Evolutionary conservation across 2,797 vertebrate species (phyloP).

Genomic region (Graptemys geographica): DNA sequence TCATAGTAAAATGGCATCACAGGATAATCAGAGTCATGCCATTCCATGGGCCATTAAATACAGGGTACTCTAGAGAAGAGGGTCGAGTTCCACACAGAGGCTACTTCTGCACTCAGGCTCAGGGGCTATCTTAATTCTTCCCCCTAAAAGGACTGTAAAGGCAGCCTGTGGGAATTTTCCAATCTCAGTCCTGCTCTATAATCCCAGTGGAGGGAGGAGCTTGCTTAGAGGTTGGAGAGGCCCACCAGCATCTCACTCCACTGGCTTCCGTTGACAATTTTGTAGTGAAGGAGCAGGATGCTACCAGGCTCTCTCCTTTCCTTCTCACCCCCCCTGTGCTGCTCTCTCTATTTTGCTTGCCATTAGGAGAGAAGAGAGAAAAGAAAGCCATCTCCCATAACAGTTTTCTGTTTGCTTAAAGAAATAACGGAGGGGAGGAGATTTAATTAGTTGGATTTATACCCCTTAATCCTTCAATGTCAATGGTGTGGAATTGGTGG

Average conservation of each 20-base stretch:
- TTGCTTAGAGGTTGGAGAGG: neutral
- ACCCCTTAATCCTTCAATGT: neutral
- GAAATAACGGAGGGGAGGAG: neutral
- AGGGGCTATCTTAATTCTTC: neutral
- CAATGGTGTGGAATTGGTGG: neutral
- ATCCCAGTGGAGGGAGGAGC: neutral
- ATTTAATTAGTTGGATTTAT: neutral
- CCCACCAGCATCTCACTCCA: neutral
- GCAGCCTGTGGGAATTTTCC: neutral
- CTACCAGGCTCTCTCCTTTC: neutral
- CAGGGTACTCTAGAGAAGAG: neutral
- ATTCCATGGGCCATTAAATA: neutral
- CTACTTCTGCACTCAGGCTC: neutral
- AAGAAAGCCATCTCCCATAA: neutral
- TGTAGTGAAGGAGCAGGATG: accelerated
- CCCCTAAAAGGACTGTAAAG: neutral
- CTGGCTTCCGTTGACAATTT: neutral
- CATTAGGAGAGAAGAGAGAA: neutral
- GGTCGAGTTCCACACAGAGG: neutral
- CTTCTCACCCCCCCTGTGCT: neutral
- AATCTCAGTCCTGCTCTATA: neutral
- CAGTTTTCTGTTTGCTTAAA: neutral
- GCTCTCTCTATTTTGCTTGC: neutral
- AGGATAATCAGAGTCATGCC: neutral
- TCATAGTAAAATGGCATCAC: neutral